These are phyloP conservation scores for Diaprepes abbreviatus DNA, from an alignment of 2,888 invertebrate species.

Conservation along the genomic window DNA sequence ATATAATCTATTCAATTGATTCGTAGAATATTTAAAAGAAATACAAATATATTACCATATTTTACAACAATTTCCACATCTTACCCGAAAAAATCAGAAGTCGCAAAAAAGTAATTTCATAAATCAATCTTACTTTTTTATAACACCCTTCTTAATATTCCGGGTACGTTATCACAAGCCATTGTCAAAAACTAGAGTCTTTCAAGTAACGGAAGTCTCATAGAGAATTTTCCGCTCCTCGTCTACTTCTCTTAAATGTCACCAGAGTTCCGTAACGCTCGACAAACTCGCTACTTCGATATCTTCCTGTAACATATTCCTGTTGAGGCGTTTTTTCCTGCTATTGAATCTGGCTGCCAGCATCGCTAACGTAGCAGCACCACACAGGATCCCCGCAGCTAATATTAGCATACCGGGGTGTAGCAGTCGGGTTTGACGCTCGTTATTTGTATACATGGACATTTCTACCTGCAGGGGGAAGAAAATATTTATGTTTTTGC, in stretches of 20 bases:
- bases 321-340: conserved; percentile 57
- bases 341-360: conserved; percentile 67
- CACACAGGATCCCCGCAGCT: conserved; percentile 71
- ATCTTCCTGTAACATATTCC: conserved; percentile 63
- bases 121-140: not conserved
- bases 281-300: conserved; percentile 72
- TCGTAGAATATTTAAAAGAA: too few relatives aligned
- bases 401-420: conserved; percentile 74
- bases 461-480: conserved; percentile 52
- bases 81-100: not conserved
- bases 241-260: conserved; percentile 67
- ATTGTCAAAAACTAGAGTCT: conserved; percentile 32
- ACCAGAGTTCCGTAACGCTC: conserved; percentile 79
- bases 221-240: conserved; percentile 67
- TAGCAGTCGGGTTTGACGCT: conserved; percentile 62
- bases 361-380: conserved; percentile 70
- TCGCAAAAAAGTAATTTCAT: not conserved
- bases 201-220: conserved; percentile 60
- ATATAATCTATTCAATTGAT: too few relatives aligned
- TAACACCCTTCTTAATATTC: not conserved
- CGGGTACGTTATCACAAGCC: conserved; percentile 21
- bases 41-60: conserved; percentile 5
- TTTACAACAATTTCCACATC: conserved; percentile 3
- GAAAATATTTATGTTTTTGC: conserved; percentile 20
- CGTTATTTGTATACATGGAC: conserved; percentile 60